Conservation (phyloP, 2,113 vertebrate genomes). For the Lycaon pictus region DNA sequence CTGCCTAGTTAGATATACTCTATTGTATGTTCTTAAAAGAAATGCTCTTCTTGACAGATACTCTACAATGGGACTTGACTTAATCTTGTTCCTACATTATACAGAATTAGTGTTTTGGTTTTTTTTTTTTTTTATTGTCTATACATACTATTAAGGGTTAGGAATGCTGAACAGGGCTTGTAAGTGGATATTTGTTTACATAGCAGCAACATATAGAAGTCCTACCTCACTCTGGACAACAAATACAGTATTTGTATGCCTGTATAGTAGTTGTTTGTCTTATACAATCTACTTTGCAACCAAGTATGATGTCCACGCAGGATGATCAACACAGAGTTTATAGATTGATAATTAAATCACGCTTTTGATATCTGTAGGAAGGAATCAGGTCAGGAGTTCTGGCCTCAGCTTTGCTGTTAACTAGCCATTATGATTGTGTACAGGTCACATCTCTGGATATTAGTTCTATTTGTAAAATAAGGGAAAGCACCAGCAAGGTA, state of each 20-base stretch:
- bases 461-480: constrained; percentile 51
- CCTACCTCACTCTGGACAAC: background rate
- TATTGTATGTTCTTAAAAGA: no score
- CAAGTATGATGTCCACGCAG: constrained; percentile 2
- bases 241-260: constrained; percentile 6
- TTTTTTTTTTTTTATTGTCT: no score
- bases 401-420: constrained; percentile 14
- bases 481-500: background rate
- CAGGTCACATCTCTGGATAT: background rate
- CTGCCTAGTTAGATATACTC: no score
- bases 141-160: no score
- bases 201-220: background rate
- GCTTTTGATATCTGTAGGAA: background rate
- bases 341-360: constrained; percentile 37
- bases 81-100: no score
- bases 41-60: no score
- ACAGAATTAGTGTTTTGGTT: no score
- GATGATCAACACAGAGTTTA: background rate
- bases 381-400: background rate
- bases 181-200: background rate
- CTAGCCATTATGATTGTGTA: background rate
- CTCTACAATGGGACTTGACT: no score
- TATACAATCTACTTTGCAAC: constrained; percentile 43
- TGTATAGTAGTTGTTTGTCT: background rate
- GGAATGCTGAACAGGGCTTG: no score